phyloP scores from a whole-genome alignment of 2,113 vertebrate species.

The Scortum barcoo region DNA sequence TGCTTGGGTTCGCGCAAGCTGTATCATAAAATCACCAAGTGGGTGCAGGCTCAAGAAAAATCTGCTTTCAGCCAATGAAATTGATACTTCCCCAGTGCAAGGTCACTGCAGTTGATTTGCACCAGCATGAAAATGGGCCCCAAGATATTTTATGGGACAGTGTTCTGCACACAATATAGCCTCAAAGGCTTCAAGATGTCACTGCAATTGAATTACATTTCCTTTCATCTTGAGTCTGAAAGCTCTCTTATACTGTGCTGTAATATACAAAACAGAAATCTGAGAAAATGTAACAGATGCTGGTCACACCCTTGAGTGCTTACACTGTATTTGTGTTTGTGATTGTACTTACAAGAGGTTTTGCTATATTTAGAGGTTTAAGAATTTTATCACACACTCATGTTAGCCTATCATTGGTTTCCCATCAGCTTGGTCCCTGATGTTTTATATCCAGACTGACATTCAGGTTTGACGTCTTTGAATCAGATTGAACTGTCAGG shows the following conservation, averaged over 20 bases:
- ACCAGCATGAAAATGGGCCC: constrained; percentile 54
- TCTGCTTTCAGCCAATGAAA: constrained; percentile 45
- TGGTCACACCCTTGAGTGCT: neutral
- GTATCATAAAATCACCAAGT: constrained; percentile 49
- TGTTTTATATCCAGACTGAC: neutral
- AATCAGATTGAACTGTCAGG: neutral
- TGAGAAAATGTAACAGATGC: constrained; percentile 3
- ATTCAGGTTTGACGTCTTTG: neutral
- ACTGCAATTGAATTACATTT: constrained; percentile 50
- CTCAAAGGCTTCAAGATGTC: constrained; percentile 41
- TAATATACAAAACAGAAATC: constrained; percentile 4
- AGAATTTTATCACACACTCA: neutral
- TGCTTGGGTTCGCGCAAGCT: neutral
- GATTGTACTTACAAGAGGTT: neutral
- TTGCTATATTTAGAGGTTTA: neutral
- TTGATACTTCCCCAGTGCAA: constrained; percentile 50
- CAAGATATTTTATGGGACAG: constrained; percentile 57
- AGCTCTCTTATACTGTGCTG: neutral
- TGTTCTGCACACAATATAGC: constrained; percentile 47
- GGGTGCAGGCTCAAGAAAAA: constrained; percentile 38
- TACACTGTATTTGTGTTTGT: neutral
- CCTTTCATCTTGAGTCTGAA: constrained; percentile 12
- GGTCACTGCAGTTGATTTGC: constrained; percentile 67
- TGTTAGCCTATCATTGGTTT: neutral
- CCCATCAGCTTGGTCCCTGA: neutral